Evolutionary conservation across 1,140 invertebrate genomes (phyloP), one percentile per base, ranked within the genome.

Genomic region (Augochlora pura): DNA sequence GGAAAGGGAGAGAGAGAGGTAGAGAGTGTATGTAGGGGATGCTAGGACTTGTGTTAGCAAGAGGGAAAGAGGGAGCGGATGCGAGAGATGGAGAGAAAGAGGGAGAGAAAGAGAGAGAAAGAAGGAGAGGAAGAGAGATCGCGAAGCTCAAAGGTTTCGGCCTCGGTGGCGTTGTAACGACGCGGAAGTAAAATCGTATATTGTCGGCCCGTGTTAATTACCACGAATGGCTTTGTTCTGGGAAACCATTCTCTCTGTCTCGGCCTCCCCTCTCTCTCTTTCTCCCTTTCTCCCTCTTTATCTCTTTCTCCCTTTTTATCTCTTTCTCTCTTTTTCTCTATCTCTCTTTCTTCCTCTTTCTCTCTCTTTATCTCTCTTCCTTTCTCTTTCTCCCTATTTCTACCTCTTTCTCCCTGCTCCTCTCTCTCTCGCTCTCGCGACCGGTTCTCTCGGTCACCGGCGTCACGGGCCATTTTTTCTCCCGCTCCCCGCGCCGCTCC

Each of bases 171-270:
- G 67, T 77, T 77, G 74, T 71, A 81, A 81, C 80, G 75, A 81
- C 66, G 67, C 75, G 75, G 60, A 81, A 81, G 68, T 77, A 71
- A 81, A 81, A 81, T 78, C 80, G 76, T 82, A 82, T 68, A 82
- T 82, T 73, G 76, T 82, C 68, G 52, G 23, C 12, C 57, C 46
- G 65, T 80, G 77, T 83, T 83, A 83, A 83, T 83, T 83, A 80
- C 72, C 77, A 42, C 52, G 81, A 83, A 80, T 76, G 54, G 72
- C 25, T 82, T 75, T 75, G 64, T 59, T 60, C 81, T 80, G 60
- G 77, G 80, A 82, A 73, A 70, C 39, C 32, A 18, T 59, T 25
- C 32, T 38, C 25, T 25, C 16, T 10, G 6, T 59, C 39, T 27
- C 7, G 25, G n/a, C 1, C 25, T 25, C 16, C 49, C 16, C 23